These are phyloP conservation scores for Cloeon dipterum DNA, from an alignment of 2,888 invertebrate species.

Conservation along the genomic window DNA sequence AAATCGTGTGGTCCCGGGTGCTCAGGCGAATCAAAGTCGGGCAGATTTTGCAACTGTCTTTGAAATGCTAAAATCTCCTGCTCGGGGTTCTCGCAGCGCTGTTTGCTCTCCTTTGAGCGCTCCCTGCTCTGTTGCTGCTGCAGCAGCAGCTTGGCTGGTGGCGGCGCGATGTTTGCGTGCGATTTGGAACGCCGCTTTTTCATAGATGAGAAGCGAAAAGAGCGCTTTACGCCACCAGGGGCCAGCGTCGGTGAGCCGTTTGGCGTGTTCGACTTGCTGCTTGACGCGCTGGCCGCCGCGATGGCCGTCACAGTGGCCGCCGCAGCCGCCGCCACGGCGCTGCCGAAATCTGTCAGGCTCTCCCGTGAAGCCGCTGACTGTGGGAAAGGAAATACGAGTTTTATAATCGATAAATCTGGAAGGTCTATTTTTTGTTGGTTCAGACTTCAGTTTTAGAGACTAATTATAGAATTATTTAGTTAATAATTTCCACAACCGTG, in stretches of 20 bases:
- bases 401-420: too few relatives aligned
- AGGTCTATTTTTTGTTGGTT: too few relatives aligned
- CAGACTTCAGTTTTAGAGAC: too few relatives aligned
- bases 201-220: constrained; percentile 13
- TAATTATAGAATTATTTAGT: too few relatives aligned
- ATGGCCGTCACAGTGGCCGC: background rate
- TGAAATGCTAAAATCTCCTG: constrained; percentile 29
- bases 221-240: constrained; percentile 9
- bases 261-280: constrained; percentile 6
- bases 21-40: constrained; percentile 20
- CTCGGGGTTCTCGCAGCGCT: constrained; percentile 15
- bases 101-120: constrained; percentile 5
- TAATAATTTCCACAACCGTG: too few relatives aligned
- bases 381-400: too few relatives aligned
- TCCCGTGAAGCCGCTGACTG: constrained; percentile 10
- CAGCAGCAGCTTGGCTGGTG: background rate
- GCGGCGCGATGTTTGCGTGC: constrained; percentile 14
- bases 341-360: constrained; percentile 7
- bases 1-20: constrained; percentile 9
- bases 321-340: background rate
- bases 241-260: constrained; percentile 7
- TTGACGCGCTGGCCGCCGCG: constrained; percentile 5
- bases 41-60: constrained; percentile 29
- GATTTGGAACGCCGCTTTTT: constrained; percentile 15
- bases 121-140: background rate